phyloP scores from a whole-genome alignment of 2,888 invertebrate species.

The Podotricha telesiphe region DNA sequence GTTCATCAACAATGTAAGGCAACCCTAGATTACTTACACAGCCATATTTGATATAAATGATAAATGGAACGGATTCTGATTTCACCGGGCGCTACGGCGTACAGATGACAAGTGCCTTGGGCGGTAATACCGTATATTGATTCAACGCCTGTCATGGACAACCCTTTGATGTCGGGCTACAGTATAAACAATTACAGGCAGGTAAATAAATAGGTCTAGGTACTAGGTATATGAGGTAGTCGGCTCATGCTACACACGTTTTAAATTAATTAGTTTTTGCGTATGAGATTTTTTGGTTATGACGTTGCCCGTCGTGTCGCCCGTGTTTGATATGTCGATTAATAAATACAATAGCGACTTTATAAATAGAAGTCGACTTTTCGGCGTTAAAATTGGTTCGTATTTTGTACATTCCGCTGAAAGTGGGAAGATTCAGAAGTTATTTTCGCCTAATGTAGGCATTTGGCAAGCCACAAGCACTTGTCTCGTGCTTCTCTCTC shows the following conservation, averaged over 20 bases:
- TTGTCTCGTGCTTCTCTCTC: no score
- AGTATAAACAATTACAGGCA: conserved; percentile 13
- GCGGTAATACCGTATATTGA: conserved; percentile 26
- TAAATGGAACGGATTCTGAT: conserved; percentile 19
- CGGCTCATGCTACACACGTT: not conserved
- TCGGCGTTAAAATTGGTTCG: no score
- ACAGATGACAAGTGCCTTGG: conserved; percentile 29
- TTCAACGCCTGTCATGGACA: conserved; percentile 22
- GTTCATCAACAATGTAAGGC: not conserved
- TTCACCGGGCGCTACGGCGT: conserved; percentile 12
- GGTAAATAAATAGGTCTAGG: conserved; percentile 17
- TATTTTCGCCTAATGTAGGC: no score
- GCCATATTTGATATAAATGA: conserved; percentile 7
- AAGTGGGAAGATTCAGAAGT: no score
- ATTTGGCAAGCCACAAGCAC: no score
- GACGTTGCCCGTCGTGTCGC: not conserved
- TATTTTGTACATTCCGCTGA: no score
- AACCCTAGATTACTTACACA: conserved; percentile 13
- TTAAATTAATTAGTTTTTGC: not conserved
- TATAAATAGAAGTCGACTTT: no score
- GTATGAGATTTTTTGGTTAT: not conserved
- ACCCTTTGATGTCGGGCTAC: conserved; percentile 27
- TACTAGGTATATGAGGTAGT: not conserved
- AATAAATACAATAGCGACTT: no score
- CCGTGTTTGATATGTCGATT: not conserved